Conservation (phyloP, 2,888 invertebrate genomes). For the Gasteruption jaculator region DNA sequence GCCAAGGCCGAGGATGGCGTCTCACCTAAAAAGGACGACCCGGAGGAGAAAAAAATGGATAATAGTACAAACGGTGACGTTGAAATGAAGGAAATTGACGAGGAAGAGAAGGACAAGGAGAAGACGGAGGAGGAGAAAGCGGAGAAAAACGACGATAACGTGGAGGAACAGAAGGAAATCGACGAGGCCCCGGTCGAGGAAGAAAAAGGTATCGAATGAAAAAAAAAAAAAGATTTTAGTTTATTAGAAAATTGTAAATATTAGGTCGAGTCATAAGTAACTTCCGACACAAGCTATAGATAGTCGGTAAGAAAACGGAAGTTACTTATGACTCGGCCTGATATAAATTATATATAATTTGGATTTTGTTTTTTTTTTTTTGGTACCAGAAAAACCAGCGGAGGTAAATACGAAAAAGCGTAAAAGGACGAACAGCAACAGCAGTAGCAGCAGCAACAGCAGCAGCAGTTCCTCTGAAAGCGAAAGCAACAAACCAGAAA, state of each 20-base stretch:
- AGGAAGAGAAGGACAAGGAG: constrained; percentile 40
- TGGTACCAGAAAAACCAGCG: constrained; percentile 45
- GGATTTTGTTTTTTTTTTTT: not conserved
- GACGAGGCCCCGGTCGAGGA: constrained; percentile 35
- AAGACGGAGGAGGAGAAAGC: constrained; percentile 39
- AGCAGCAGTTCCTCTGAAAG: constrained; percentile 50
- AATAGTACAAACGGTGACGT: constrained; percentile 38
- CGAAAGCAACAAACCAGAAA: constrained; percentile 53
- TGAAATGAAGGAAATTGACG: constrained; percentile 40
- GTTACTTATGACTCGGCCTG: no score
- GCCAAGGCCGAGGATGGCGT: no score
- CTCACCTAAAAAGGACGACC: constrained; percentile 28
- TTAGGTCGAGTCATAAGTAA: constrained; percentile 8
- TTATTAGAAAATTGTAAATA: no score
- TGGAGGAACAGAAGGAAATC: constrained; percentile 53
- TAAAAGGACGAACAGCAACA: constrained; percentile 56
- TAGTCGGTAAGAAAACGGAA: no score
- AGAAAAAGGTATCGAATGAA: constrained; percentile 42
- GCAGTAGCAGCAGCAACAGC: constrained; percentile 53
- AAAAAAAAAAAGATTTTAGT: constrained; percentile 41
- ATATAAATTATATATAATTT: no score
- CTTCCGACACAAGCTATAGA: no score
- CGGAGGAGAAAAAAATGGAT: constrained; percentile 32
- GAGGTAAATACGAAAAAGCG: constrained; percentile 53
- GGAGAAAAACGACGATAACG: constrained; percentile 50